A percentile compares a stretch with the other conserved stretches of the same genome.
Conservation (phyloP, 1,140 invertebrate species). For the Philopotamus ludificatus region DNA sequence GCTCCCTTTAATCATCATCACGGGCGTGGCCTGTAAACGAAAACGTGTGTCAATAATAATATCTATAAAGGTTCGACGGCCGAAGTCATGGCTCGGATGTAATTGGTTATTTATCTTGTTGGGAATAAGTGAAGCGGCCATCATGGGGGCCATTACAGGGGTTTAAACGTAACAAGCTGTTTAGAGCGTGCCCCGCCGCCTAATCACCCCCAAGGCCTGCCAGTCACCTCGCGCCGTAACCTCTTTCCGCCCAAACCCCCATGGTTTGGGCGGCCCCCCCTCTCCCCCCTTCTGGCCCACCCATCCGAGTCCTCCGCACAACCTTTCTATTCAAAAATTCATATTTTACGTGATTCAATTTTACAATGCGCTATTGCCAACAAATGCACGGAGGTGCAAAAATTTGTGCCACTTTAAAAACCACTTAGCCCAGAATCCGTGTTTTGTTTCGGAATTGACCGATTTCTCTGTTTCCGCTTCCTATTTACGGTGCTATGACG, state of each 20-base stretch:
- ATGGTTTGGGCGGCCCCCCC: neutral
- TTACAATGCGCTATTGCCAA: conserved; percentile 39
- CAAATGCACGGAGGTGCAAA: conserved; percentile 25
- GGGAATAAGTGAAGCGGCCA: conserved; percentile 29
- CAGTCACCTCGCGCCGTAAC: neutral
- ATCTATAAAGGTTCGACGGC: neutral
- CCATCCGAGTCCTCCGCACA: conserved; percentile 1
- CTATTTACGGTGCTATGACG: too few species aligned
- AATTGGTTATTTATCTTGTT: conserved; percentile 36
- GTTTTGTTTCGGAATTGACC: too few species aligned
- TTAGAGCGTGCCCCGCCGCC: conserved; percentile 26
- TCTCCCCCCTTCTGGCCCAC: neutral
- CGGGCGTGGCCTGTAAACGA: neutral
- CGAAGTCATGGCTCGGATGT: conserved; percentile 7
- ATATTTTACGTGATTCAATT: conserved; percentile 43
- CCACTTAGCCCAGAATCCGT: neutral
- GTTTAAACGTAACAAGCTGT: conserved; percentile 27
- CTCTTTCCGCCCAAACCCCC: neutral
- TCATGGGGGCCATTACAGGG: conserved; percentile 25
- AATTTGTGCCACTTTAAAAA: conserved; percentile 7
- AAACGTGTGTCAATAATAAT: conserved; percentile 7
- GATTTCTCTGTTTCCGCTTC: too few species aligned
- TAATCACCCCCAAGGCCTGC: conserved; percentile 11
- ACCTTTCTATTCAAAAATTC: conserved; percentile 42
- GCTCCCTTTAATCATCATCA: too few species aligned